Conservation (phyloP, 2,888 invertebrate species). For the Venustoraphidia nigricollis region DNA sequence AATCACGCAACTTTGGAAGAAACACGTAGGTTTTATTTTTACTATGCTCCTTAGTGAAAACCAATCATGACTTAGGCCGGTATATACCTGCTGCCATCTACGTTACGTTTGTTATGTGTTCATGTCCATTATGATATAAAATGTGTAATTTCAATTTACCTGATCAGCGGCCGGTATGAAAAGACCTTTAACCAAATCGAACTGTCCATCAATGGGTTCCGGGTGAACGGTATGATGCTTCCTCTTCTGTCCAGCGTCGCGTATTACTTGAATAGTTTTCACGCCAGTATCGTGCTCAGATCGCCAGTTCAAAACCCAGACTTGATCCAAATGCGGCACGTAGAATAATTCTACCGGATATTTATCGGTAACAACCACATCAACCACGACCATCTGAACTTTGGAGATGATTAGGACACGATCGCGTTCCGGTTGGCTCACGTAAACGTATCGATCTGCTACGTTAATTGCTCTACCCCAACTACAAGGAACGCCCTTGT, state of each 20-base stretch:
- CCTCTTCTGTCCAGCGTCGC: conserved; percentile 53
- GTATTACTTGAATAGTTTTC: conserved; percentile 46
- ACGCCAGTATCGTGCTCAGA: conserved; percentile 38
- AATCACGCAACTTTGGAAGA: no score
- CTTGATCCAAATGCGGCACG: conserved; percentile 53
- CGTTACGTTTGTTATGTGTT: no score
- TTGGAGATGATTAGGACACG: conserved; percentile 56
- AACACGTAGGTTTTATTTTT: no score
- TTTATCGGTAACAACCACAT: conserved; percentile 55
- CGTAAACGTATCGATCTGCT: conserved; percentile 53
- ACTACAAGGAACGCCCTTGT: conserved; percentile 45
- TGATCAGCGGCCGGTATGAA: conserved; percentile 42
- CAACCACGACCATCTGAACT: conserved; percentile 53
- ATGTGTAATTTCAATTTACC: conserved; percentile 20
- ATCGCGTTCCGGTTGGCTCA: conserved; percentile 53
- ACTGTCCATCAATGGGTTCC: conserved; percentile 59
- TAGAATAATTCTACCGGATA: conserved; percentile 54
- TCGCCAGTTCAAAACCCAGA: conserved; percentile 60
- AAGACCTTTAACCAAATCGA: conserved; percentile 50
- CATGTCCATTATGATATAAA: neutral
- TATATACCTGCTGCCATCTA: no score
- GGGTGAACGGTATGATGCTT: conserved; percentile 59
- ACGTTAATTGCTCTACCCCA: conserved; percentile 62
- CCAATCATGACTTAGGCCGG: no score
- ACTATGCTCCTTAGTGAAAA: no score